Percentiles rank a stretch among this genome's conserved stretches.
phyloP scores from a whole-genome alignment of 2,888 invertebrate genomes.

The Brachyptera putata region DNA sequence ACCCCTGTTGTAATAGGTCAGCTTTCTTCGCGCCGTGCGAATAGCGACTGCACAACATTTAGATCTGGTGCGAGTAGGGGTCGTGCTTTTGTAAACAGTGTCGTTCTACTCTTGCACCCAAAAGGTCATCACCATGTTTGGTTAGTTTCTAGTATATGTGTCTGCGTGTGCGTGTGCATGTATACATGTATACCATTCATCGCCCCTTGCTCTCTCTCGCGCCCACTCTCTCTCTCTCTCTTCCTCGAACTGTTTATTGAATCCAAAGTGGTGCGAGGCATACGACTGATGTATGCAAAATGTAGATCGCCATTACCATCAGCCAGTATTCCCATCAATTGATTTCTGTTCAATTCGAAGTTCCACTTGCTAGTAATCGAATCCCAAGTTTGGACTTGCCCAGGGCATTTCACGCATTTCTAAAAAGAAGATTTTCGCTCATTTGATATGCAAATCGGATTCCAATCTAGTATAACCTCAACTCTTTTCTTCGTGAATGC shows the following conservation, averaged over 20 bases:
- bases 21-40: no score
- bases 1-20: no score
- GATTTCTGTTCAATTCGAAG: not conserved
- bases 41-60: not conserved
- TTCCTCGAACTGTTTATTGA: not conserved
- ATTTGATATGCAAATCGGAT: slow-evolving; percentile 2
- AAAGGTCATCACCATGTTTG: slow-evolving; percentile 20
- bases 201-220: no score
- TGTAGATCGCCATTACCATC: not conserved
- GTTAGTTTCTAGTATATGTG: no score
- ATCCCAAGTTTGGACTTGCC: not conserved
- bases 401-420: not conserved
- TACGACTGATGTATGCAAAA: no score
- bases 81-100: slow-evolving; percentile 15
- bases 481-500: no score
- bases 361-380: no score
- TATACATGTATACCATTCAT: not conserved
- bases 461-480: not conserved
- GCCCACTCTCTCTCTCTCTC: no score
- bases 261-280: not conserved
- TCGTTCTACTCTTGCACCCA: not conserved
- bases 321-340: not conserved
- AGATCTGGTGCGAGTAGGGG: slow-evolving; percentile 19
- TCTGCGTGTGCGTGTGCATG: no score
- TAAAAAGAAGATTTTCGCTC: not conserved